These are phyloP conservation scores for Otis tarda DNA, from an alignment of 2,113 vertebrate species.

Conservation along the genomic window DNA sequence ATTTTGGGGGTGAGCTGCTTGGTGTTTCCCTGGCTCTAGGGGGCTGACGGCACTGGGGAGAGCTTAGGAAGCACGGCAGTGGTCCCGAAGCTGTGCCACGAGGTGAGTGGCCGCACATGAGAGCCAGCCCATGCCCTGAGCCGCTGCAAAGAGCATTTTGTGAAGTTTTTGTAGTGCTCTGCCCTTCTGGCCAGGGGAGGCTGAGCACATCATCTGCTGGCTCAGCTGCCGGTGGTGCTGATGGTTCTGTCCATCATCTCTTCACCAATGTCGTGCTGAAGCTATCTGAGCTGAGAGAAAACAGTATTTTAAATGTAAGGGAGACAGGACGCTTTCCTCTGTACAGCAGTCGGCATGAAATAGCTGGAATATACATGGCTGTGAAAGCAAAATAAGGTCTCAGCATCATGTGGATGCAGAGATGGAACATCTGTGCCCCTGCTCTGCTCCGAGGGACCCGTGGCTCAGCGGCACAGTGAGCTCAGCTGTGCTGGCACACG, in stretches of 20 bases:
- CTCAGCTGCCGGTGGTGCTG: not conserved
- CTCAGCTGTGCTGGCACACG: not conserved
- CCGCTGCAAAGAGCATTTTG: not conserved
- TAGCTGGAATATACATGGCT: not conserved
- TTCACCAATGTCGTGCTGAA: not conserved
- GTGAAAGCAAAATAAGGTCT: not conserved
- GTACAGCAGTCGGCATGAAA: rapidly evolving
- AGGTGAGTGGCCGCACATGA: rapidly evolving
- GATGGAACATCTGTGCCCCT: not conserved
- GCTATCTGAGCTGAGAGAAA: not conserved
- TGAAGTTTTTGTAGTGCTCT: not conserved
- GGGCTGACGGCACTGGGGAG: rapidly evolving
- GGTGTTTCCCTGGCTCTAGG: not conserved
- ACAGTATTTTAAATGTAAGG: not conserved
- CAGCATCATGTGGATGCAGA: not conserved
- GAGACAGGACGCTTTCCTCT: not conserved
- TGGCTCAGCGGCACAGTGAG: not conserved
- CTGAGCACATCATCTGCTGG: not conserved
- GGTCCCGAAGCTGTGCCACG: rapidly evolving
- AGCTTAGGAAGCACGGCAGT: rapidly evolving
- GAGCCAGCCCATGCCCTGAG: not conserved
- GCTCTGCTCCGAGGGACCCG: not conserved
- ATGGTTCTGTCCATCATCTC: not conserved
- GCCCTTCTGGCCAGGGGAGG: not conserved
- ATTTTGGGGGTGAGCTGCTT: not conserved